Percentiles rank a stretch among this genome's conserved stretches.
Conservation (phyloP, 2,888 invertebrate species). For the Myopa tessellatipennis region DNA sequence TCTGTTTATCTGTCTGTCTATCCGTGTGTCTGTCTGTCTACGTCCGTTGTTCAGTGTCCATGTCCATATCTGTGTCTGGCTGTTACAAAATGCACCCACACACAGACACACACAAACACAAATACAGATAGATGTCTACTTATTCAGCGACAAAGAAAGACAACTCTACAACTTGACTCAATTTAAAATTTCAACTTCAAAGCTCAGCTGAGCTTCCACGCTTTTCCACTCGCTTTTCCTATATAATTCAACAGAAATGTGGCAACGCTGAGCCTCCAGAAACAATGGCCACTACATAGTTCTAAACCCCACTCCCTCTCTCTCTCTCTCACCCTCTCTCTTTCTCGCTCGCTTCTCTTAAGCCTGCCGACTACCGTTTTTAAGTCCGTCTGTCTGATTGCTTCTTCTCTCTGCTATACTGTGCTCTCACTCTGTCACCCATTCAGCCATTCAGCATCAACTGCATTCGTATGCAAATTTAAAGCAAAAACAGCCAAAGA, state of each 20-base stretch:
- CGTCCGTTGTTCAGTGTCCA: background rate
- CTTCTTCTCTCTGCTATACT: too few species aligned
- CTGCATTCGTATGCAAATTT: constrained; percentile 17
- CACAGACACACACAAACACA: background rate
- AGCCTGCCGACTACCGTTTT: too few species aligned
- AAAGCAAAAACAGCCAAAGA: background rate
- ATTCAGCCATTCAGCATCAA: background rate
- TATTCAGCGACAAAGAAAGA: constrained; percentile 1
- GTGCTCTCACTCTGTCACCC: background rate
- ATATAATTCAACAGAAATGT: too few species aligned
- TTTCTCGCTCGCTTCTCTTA: too few species aligned
- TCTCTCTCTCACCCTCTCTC: too few species aligned
- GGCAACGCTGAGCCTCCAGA: too few species aligned
- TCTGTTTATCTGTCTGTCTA: background rate
- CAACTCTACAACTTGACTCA: constrained; percentile 28
- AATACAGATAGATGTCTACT: background rate
- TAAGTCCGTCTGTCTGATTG: too few species aligned
- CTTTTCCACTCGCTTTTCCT: too few species aligned
- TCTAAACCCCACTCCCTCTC: too few species aligned
- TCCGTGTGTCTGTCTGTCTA: background rate
- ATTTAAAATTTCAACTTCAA: constrained; percentile 36
- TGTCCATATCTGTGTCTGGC: background rate
- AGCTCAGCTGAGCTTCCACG: background rate
- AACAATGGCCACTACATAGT: too few species aligned
- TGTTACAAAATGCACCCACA: background rate